phyloP scores from a whole-genome alignment of 2,113 vertebrate species.

The Lota lota region DNA sequence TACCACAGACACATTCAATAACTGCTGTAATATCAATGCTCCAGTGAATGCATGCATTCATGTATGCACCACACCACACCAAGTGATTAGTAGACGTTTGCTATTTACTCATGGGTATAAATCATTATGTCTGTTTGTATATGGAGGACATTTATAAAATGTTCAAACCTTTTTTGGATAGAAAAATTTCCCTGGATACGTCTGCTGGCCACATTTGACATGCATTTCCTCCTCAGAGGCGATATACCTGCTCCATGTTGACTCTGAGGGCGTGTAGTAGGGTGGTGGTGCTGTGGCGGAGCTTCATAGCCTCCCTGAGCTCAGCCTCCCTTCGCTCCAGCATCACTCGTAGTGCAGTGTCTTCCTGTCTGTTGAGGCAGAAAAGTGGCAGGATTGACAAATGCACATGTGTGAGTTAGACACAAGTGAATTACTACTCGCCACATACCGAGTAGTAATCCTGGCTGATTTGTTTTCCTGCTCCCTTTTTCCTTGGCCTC shows the following conservation, averaged over 20 bases:
- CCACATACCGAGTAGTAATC: conserved; percentile 49
- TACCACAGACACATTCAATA: too few relatives aligned
- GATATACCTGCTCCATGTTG: conserved; percentile 62
- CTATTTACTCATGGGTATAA: background rate
- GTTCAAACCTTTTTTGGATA: too few relatives aligned
- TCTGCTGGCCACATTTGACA: too few relatives aligned
- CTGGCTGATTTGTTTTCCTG: conserved; percentile 19
- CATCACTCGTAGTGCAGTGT: conserved; percentile 55
- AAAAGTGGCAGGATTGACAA: background rate
- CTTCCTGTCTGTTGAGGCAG: conserved; percentile 55
- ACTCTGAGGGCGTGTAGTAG: conserved; percentile 62
- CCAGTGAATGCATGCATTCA: too few relatives aligned
- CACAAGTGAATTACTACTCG: too few relatives aligned
- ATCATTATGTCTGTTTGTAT: too few relatives aligned
- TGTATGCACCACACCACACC: too few relatives aligned
- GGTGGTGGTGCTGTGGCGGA: conserved; percentile 65
- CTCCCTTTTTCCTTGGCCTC: conserved; percentile 35
- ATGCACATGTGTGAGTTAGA: too few relatives aligned
- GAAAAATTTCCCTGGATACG: background rate
- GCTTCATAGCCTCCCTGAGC: conserved; percentile 68
- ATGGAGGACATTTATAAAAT: too few relatives aligned
- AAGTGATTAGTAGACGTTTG: background rate
- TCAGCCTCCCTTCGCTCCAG: conserved; percentile 72
- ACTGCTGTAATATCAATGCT: too few relatives aligned
- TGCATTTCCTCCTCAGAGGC: too few relatives aligned